These are phyloP conservation scores for Cataglyphis altisquamis DNA, from an alignment of 2,888 invertebrate species.

Conservation along the genomic window DNA sequence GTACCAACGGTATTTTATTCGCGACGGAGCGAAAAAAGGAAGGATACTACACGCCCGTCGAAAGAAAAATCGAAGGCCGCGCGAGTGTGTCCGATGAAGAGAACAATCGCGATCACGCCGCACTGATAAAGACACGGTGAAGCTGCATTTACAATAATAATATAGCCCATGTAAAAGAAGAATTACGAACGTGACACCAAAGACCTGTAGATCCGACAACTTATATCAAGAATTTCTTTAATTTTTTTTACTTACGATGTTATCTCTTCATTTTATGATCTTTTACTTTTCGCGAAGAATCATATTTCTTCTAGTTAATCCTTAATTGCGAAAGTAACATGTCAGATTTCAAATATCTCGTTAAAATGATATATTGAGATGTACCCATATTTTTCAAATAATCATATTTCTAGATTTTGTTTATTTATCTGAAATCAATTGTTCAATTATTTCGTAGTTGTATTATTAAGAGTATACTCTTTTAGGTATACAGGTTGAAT, in stretches of 20 bases:
- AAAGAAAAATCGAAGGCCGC: slow-evolving; percentile 53
- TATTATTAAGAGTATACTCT: not conserved
- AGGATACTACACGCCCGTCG: slow-evolving; percentile 39
- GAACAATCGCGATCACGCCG: slow-evolving; percentile 62
- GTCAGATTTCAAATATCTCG: slow-evolving; percentile 6
- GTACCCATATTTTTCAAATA: not conserved
- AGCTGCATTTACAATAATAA: slow-evolving; percentile 55
- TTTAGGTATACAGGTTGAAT: not conserved
- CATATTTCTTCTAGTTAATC: slow-evolving; percentile 13
- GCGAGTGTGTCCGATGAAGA: slow-evolving; percentile 66
- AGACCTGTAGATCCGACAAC: slow-evolving; percentile 24
- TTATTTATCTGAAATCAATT: not conserved
- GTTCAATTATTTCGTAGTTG: not conserved
- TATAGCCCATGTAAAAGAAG: slow-evolving; percentile 50
- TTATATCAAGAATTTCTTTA: not conserved
- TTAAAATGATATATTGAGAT: not conserved
- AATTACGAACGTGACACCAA: slow-evolving; percentile 49
- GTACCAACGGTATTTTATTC: slow-evolving; percentile 56
- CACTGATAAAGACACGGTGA: slow-evolving; percentile 48
- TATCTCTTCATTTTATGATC: slow-evolving; percentile 42
- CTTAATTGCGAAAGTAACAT: not conserved
- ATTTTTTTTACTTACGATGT: slow-evolving; percentile 14
- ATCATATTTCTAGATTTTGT: not conserved
- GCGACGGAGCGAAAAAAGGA: slow-evolving; percentile 46
- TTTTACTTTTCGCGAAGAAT: not conserved